Percentiles rank a stretch among this genome's conserved stretches.
These are phyloP conservation scores for Tinea trinotella DNA, from an alignment of 2,888 invertebrate genomes.

Conservation along the genomic window DNA sequence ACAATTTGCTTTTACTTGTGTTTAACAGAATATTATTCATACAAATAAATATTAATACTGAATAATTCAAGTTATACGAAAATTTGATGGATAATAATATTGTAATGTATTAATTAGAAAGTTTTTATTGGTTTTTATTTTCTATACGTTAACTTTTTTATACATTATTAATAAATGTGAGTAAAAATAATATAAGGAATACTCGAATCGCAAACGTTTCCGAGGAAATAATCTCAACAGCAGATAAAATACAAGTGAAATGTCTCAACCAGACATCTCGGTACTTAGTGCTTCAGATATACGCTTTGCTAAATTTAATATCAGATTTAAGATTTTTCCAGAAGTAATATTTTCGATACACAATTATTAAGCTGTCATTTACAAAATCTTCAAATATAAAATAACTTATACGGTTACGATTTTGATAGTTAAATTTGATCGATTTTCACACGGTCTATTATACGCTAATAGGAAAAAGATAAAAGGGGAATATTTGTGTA, in stretches of 20 bases:
- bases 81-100: too few relatives aligned
- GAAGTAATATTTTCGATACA: not conserved
- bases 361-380: not conserved
- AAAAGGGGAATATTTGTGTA: not conserved
- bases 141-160: too few relatives aligned
- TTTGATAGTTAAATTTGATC: not conserved
- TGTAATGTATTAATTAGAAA: too few relatives aligned
- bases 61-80: too few relatives aligned
- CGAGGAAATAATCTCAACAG: conserved; percentile 4
- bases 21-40: too few relatives aligned
- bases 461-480: not conserved
- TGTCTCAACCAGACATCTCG: conserved; percentile 4
- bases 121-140: too few relatives aligned
- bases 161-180: too few relatives aligned
- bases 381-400: not conserved
- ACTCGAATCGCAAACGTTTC: not conserved
- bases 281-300: conserved; percentile 8
- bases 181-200: too few relatives aligned
- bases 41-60: too few relatives aligned
- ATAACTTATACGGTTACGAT: not conserved
- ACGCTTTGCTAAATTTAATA: conserved; percentile 2
- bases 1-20: not conserved
- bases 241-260: conserved; percentile 13
- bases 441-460: not conserved
- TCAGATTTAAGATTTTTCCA: conserved; percentile 11